A percentile compares a stretch with the other conserved stretches of the same genome.
phyloP scores from a whole-genome alignment of 2,113 vertebrate species.

The Lipotes vexillifer region DNA sequence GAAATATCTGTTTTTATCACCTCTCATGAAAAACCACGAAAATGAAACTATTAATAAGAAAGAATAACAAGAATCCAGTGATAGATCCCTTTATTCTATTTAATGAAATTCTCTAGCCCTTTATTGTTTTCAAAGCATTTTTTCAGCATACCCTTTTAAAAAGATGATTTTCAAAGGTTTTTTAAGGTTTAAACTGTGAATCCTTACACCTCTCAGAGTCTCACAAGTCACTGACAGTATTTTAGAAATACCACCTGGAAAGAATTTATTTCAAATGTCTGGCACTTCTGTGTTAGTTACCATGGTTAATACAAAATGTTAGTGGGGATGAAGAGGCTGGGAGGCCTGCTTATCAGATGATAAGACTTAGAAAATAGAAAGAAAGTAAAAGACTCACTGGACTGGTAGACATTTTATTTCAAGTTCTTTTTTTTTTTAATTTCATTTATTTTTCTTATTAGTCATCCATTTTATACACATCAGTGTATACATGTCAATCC shows the following conservation, averaged over 20 bases:
- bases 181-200: background rate
- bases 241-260: constrained; percentile 13
- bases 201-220: background rate
- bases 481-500: too few relatives aligned
- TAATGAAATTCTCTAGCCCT: background rate
- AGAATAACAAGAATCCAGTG: background rate
- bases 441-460: too few relatives aligned
- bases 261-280: background rate
- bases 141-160: background rate
- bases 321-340: background rate
- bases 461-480: too few relatives aligned
- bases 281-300: background rate
- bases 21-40: constrained; percentile 11
- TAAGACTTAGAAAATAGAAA: background rate
- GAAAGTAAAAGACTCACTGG: background rate
- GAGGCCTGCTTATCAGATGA: background rate
- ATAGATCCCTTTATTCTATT: background rate
- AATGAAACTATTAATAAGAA: background rate
- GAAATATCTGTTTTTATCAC: background rate
- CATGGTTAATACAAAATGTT: background rate
- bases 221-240: background rate
- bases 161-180: background rate
- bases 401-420: background rate
- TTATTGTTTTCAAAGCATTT: constrained; percentile 15
- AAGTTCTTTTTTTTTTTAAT: background rate